Evolutionary conservation across 2,888 invertebrate species (phyloP), one percentile per base, ranked within the genome.

Genomic region (Agriotes lineatus): DNA sequence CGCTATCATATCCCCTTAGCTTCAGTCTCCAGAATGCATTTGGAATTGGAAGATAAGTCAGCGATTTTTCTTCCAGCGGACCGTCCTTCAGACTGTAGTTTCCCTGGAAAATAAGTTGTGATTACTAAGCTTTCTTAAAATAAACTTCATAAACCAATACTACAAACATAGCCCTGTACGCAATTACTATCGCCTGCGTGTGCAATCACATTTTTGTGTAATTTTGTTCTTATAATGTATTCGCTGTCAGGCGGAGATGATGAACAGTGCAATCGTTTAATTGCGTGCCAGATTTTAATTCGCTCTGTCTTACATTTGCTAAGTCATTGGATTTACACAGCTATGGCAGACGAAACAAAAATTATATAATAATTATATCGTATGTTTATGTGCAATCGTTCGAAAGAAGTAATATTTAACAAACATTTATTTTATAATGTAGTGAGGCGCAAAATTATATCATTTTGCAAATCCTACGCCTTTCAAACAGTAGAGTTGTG

Each of bases 21-120:
- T 75, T 75, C 10, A 77, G 42, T 71, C 77, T 80, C 79, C 80
- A 81, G 12, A 78, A 39, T 5, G 78, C 81, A 56, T 78, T 77
- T 9, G 74, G 68, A 35, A 80, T 68, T 2, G 80, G 79, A 12
- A 80, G 19, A 22, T 68, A 75, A 14, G 66, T 75, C 57, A 79
- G 52, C 19, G 73, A 66, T 22, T 76, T 68, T 2, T 75, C 59
- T 6, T 64, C 64, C 37, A 79, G 69, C 6, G 75, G 72, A 16
- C 67, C 63, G 25, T 78, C 70, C 5, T 39, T 68, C n/a, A 76
- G 12, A 12, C 37, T 52, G 45, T 80, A 80, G 10, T 64, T 62
- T 6, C 74, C 78, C 80, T 80, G 58, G 35, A 76, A 25, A 25
- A 25, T 25, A 25, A 25, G 3, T 25, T 5, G 25, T 25, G 25